Conservation (phyloP, 2,888 invertebrate species). For the Eupeodes luniger region DNA sequence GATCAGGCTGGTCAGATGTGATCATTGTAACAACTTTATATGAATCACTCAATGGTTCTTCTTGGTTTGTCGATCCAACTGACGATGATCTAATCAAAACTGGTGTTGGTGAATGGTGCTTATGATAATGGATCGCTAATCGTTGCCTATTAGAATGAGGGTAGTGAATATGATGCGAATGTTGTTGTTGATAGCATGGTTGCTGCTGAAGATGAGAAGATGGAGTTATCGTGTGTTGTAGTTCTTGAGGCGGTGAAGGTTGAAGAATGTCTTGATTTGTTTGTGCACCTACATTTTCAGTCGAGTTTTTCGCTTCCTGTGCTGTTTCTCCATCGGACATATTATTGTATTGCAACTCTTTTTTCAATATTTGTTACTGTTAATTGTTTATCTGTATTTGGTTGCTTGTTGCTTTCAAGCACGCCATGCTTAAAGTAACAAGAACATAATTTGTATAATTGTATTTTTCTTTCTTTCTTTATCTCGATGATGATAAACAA, state of each 20-base stretch:
- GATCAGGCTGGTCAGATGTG: conserved; percentile 14
- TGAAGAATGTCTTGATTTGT: background rate
- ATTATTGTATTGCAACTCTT: conserved; percentile 24
- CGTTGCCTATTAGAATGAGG: conserved; percentile 22
- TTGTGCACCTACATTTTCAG: conserved; percentile 39
- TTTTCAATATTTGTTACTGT: background rate
- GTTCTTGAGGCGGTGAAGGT: background rate
- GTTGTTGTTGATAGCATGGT: conserved; percentile 3
- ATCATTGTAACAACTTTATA: conserved; percentile 14
- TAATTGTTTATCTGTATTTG: background rate
- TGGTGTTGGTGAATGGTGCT: conserved; percentile 41
- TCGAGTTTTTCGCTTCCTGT: conserved; percentile 64
- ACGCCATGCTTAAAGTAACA: background rate
- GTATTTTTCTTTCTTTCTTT: background rate
- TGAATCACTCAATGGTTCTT: conserved; percentile 30
- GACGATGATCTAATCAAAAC: conserved; percentile 19
- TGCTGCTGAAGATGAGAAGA: background rate
- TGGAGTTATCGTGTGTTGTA: background rate
- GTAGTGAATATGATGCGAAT: conserved; percentile 32
- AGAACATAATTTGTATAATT: background rate
- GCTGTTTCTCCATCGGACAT: conserved; percentile 71
- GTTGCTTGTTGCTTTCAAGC: background rate
- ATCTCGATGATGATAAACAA: background rate
- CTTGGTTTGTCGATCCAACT: conserved; percentile 22
- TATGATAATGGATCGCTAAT: conserved; percentile 27